These are phyloP conservation scores for Vanessa tameamea DNA, from an alignment of 1,140 invertebrate species.

Conservation along the genomic window DNA sequence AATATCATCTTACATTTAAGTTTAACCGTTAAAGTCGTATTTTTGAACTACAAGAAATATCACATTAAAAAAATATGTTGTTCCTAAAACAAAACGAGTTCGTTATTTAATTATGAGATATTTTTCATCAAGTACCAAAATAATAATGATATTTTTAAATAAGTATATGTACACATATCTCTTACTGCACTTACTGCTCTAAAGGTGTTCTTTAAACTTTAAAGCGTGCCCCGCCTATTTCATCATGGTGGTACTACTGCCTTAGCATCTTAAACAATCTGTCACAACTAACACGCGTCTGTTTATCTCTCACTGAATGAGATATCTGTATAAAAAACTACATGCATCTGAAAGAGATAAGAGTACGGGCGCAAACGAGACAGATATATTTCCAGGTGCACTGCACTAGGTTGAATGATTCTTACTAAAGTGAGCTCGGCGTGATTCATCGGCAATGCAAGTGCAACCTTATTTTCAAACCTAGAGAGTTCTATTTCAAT, in stretches of 20 bases:
- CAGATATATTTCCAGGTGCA: conserved; percentile 70
- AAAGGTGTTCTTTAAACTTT: background rate
- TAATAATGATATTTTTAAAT: no score
- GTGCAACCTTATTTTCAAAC: conserved; percentile 67
- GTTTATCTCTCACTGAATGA: conserved; percentile 72
- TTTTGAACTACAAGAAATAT: no score
- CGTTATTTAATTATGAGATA: no score
- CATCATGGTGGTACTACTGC: conserved; percentile 72
- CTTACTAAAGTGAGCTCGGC: conserved; percentile 34
- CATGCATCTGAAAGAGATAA: conserved; percentile 71
- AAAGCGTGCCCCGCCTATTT: conserved; percentile 67
- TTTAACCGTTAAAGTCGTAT: no score
- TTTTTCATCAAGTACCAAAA: no score
- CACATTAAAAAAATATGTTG: no score
- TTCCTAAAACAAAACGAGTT: no score
- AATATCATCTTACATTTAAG: no score
- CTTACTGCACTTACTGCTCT: background rate
- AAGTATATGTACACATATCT: no score
- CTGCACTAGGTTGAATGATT: conserved; percentile 52
- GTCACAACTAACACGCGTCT: conserved; percentile 64
- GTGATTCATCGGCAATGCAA: conserved; percentile 60
- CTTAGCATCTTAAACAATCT: conserved; percentile 54
- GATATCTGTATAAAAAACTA: conserved; percentile 76
- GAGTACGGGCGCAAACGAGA: conserved; percentile 61
- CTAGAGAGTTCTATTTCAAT: conserved; percentile 63